These are phyloP conservation scores for Yponomeuta cagnagella DNA, from an alignment of 2,888 invertebrate species.

Conservation along the genomic window DNA sequence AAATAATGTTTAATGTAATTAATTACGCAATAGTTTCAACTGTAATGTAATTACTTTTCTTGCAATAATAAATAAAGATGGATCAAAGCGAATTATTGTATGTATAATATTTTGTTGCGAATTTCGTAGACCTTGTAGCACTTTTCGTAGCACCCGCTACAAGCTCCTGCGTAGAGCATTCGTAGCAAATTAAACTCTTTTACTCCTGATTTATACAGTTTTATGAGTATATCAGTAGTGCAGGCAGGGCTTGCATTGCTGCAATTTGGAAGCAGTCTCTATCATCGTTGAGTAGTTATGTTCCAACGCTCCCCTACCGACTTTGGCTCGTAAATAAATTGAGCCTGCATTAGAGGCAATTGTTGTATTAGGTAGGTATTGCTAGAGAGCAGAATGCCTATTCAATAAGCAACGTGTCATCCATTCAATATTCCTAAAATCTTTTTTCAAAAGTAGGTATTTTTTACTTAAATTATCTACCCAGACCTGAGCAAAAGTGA, in stretches of 20 bases:
- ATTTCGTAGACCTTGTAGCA: constrained; percentile 12
- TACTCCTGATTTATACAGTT: too few relatives aligned
- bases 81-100: too few relatives aligned
- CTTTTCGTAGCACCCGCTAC: constrained; percentile 4
- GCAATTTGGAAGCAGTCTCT: constrained; percentile 34
- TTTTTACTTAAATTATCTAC: neutral
- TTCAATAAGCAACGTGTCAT: neutral
- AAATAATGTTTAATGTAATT: too few relatives aligned
- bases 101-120: neutral
- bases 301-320: constrained; percentile 59
- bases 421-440: neutral
- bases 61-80: too few relatives aligned
- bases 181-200: neutral
- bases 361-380: constrained; percentile 50
- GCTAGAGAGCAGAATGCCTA: constrained; percentile 36
- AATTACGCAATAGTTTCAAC: too few relatives aligned
- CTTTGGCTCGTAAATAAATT: constrained; percentile 72
- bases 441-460: neutral
- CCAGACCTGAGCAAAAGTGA: neutral
- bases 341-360: constrained; percentile 74
- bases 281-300: constrained; percentile 34
- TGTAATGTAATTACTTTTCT: too few relatives aligned
- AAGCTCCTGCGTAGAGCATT: neutral
- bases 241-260: neutral
- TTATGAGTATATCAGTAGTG: too few relatives aligned